Base-by-base conservation (phyloP, 2,797 vertebrate genomes). In the Spinibarbus caldwelli region DNA sequence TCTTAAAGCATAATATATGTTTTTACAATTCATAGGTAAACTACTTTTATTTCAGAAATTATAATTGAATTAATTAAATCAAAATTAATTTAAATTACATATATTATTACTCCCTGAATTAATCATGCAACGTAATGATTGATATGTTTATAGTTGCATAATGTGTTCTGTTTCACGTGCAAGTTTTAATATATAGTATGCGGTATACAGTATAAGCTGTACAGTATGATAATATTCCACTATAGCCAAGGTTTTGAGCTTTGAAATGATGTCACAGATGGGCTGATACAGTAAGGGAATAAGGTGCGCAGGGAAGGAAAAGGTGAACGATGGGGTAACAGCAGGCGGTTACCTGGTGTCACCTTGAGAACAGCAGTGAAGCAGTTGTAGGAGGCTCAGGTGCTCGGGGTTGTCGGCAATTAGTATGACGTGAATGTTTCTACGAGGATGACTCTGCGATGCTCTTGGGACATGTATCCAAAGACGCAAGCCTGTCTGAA, bases 351-450 rank as follows among this genome's bases (percentile, higher is more conserved):
- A 85, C 83, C 79, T 85, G 81, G 88, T 90, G 92, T 94, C 92
- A 93, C 91, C 92, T 93, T 93, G 91, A 92, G 89, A 90, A 87
- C 81, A 59, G 87, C 80, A 23, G 75, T 88, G 84, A 83, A 29
- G 23, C 66, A 78, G 86, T 85, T 84, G 70, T 31, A 11, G 31
- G 54, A n/a, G 79, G 36, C 34, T 84, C 88, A 85, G 85, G 64
- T 67, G 66, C 66, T 79, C 67, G 81, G 88, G 84, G 9, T 43
- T 67, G 54, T 70, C 52, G 6, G 62, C 59, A 71, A 71, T 80
- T 71, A 71, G 38, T 36, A 75, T 52, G n/a, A 38, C 1, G 8
- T 43, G 21, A 66, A 82, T 77, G 78, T 57, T 78, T 80, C 62
- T 54, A 21, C n/a, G 72, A 85, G 70, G 83, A 59, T 38, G 83